These are phyloP conservation scores for Phylloscopus whistleri DNA, from an alignment of 2,113 vertebrate species.

Conservation along the genomic window DNA sequence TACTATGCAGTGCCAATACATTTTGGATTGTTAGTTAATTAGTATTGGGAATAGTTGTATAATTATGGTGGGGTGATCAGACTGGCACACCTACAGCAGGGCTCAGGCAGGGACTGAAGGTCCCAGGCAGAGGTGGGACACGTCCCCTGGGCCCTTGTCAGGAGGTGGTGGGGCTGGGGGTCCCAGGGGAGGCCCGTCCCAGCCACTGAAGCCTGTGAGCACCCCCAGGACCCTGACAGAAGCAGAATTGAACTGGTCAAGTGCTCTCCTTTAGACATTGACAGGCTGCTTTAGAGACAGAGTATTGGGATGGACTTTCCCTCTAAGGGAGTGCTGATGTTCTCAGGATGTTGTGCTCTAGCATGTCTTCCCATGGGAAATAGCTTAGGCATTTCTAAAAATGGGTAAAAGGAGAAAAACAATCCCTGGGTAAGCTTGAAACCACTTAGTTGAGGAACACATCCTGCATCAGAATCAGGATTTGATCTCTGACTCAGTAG, in stretches of 20 bases:
- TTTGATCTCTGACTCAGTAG: not conserved
- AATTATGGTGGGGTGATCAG: not conserved
- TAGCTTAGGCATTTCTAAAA: not conserved
- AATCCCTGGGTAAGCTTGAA: not conserved
- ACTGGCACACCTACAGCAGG: not conserved
- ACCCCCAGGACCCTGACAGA: not conserved
- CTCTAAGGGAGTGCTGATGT: not conserved
- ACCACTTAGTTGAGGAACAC: not conserved
- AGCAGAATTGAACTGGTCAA: not conserved
- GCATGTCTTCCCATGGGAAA: not conserved
- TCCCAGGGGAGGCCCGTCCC: not conserved
- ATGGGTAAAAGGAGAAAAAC: not conserved
- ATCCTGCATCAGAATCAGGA: not conserved
- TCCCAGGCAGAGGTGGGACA: not conserved
- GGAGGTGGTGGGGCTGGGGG: not conserved
- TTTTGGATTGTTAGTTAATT: not conserved
- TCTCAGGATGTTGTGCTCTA: not conserved
- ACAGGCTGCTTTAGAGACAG: not conserved
- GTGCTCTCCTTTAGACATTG: not conserved
- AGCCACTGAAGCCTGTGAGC: not conserved
- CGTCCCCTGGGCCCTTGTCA: rapidly evolving
- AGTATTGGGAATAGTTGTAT: not conserved
- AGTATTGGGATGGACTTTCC: too few relatives aligned
- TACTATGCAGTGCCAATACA: not conserved
- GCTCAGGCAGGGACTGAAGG: not conserved